Conservation (phyloP, 2,113 vertebrate genomes). For the Takifugu bimaculatus region DNA sequence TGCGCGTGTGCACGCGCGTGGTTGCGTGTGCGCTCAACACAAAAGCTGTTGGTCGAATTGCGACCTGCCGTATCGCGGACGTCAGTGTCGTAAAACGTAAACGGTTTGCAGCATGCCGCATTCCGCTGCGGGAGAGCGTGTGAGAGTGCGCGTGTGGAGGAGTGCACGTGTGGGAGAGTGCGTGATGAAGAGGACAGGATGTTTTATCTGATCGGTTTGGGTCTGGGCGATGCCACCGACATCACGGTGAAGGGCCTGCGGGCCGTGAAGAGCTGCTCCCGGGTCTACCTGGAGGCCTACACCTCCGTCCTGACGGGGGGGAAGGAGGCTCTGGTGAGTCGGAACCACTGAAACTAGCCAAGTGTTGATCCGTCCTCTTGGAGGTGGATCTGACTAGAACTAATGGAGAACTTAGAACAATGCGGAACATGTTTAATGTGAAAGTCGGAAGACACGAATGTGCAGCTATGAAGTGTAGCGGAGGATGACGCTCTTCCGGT, state of each 20-base stretch:
- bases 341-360: too few relatives aligned
- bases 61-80: slow-evolving; percentile 6
- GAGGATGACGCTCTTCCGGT: too few relatives aligned
- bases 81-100: slow-evolving; percentile 30
- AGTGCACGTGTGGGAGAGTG: neutral
- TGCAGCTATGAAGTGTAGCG: too few relatives aligned
- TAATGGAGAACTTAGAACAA: too few relatives aligned
- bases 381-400: too few relatives aligned
- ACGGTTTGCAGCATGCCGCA: slow-evolving; percentile 47
- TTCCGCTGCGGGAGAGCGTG: neutral
- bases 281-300: slow-evolving; percentile 94
- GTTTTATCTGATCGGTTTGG: slow-evolving; percentile 92
- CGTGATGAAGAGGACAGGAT: slow-evolving; percentile 55
- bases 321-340: slow-evolving; percentile 83
- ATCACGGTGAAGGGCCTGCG: slow-evolving; percentile 94
- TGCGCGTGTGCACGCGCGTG: too few relatives aligned
- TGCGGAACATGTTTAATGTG: too few relatives aligned
- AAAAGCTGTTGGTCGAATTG: neutral
- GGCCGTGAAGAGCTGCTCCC: slow-evolving; percentile 77
- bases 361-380: too few relatives aligned
- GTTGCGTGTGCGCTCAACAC: neutral
- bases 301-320: slow-evolving; percentile 91
- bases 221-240: slow-evolving; percentile 90
- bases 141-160: slow-evolving; percentile 28
- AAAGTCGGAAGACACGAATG: too few relatives aligned